phyloP scores from a whole-genome alignment of 2,113 vertebrate genomes.

The Zosterops lateralis region DNA sequence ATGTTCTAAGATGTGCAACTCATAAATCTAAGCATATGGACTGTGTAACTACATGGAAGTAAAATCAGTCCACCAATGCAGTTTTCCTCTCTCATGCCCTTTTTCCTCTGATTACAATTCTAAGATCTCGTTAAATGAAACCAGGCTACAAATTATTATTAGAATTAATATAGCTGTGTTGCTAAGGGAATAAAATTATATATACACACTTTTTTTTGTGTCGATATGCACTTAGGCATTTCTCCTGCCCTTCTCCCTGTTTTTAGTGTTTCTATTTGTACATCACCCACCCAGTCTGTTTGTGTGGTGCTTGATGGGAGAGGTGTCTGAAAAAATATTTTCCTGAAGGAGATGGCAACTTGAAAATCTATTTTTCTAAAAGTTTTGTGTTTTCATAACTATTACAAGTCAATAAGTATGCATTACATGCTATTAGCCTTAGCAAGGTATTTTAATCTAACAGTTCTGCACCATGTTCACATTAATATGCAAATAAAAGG shows the following conservation, averaged over 20 bases:
- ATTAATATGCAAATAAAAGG: conserved; percentile 76
- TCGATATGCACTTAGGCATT: conserved; percentile 20
- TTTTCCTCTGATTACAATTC: conserved; percentile 25
- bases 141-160: conserved; percentile 54
- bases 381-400: conserved; percentile 33
- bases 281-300: not conserved
- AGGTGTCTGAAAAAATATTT: not conserved
- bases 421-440: conserved; percentile 64
- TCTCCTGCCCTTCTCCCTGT: not conserved
- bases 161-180: conserved; percentile 56
- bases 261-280: not conserved
- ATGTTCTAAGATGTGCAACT: not conserved
- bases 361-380: conserved; percentile 5
- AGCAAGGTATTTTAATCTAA: conserved; percentile 67
- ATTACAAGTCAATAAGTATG: conserved; percentile 58
- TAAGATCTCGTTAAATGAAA: conserved; percentile 41
- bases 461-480: conserved; percentile 64
- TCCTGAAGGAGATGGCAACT: not conserved
- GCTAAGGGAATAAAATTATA: conserved; percentile 12
- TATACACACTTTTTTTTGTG: not conserved
- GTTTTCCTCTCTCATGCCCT: not conserved
- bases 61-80: conserved; percentile 31
- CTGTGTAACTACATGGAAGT: not conserved
- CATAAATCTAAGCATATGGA: conserved; percentile 12
- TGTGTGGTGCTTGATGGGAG: not conserved